phyloP scores from a whole-genome alignment of 92 coral and sea anemone species.

The Plumapathes pennacea region DNA sequence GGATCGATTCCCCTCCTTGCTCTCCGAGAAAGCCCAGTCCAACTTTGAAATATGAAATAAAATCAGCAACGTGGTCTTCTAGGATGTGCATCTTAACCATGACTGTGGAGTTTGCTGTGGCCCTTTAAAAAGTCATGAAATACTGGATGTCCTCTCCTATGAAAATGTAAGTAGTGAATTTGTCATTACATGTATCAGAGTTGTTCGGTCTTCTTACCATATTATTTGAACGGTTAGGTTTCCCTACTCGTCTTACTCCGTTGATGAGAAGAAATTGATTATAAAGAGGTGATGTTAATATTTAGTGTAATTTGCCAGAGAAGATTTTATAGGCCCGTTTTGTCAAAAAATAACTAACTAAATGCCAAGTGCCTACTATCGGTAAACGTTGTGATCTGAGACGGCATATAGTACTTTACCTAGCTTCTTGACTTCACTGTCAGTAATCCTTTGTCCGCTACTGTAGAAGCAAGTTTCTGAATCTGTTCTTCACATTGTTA shows the following conservation, averaged over 20 bases:
- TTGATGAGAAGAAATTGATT: no score
- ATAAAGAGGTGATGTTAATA: no score
- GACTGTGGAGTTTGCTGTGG: slow-evolving; percentile 15
- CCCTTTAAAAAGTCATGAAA: slow-evolving; percentile 19
- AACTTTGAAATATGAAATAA: slow-evolving; percentile 6
- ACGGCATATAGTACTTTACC: slow-evolving; percentile 14
- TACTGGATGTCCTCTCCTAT: slow-evolving; percentile 14
- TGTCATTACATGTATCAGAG: background rate
- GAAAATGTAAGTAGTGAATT: background rate
- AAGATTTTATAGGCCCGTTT: no score
- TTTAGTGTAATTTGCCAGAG: no score
- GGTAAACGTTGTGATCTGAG: no score
- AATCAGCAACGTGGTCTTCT: slow-evolving; percentile 14
- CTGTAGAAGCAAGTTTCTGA: slow-evolving; percentile 12
- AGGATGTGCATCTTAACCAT: slow-evolving; percentile 29
- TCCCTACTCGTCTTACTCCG: no score
- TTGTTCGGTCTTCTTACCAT: background rate
- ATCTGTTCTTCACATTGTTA: background rate
- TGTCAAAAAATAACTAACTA: no score
- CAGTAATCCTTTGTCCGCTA: slow-evolving; percentile 9
- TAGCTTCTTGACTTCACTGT: slow-evolving; percentile 8
- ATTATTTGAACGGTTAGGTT: no score
- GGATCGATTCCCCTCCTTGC: slow-evolving; percentile 12
- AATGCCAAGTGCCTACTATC: no score
- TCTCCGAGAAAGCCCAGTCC: slow-evolving; percentile 27